Evolutionary conservation across 1,140 invertebrate species (phyloP).

Genomic region (Brachionus koreanus): DNA sequence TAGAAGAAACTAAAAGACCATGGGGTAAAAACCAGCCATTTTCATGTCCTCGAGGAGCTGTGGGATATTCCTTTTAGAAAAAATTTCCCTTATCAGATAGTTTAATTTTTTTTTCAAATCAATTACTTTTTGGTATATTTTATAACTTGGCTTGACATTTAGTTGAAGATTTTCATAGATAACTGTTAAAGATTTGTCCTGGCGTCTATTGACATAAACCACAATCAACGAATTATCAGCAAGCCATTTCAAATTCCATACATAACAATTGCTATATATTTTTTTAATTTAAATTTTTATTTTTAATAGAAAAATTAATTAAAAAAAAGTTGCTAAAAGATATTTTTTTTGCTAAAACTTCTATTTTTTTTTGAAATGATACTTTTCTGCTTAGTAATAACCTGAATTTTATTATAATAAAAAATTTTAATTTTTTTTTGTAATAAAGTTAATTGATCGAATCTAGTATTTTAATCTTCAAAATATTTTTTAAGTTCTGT

Average conservation of each 20-base stretch:
- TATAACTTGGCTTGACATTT: neutral
- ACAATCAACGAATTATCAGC: neutral
- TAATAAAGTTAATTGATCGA: no score
- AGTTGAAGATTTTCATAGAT: neutral
- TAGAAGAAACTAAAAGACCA: slow-evolving; percentile 10
- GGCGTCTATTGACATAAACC: slow-evolving; percentile 37
- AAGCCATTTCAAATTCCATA: slow-evolving; percentile 40
- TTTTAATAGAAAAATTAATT: no score
- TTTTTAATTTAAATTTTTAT: no score
- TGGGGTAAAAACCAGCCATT: slow-evolving; percentile 18
- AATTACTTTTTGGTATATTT: neutral
- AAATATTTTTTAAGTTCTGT: no score
- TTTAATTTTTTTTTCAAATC: no score
- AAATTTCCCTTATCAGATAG: neutral
- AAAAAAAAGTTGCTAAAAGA: no score
- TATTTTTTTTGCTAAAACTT: no score
- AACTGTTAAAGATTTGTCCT: slow-evolving; percentile 9
- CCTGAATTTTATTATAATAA: no score
- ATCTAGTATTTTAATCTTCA: no score
- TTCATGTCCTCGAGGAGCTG: neutral
- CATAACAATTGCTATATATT: neutral
- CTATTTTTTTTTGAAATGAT: no score
- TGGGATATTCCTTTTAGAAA: neutral
- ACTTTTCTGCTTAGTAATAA: no score
- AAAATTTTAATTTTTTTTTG: no score